These are phyloP conservation scores for Riparia riparia DNA, from an alignment of 2,113 vertebrate species.

Conservation along the genomic window DNA sequence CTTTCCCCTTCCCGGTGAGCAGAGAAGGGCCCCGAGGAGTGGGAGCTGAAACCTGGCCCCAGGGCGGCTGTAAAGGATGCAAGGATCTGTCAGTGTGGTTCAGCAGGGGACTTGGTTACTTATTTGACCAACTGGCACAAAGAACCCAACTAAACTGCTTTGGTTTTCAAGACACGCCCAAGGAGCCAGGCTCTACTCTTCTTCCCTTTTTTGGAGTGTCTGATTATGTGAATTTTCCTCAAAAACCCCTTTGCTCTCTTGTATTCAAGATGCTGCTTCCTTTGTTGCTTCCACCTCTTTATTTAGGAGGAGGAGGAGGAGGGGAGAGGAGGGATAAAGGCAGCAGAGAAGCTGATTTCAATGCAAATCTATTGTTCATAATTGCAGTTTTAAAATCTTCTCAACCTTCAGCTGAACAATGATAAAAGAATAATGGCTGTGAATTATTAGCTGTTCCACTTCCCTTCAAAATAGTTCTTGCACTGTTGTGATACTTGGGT, in stretches of 20 bases:
- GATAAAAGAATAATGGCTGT: constrained; percentile 61
- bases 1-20: neutral
- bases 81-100: rapidly evolving
- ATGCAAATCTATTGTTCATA: constrained; percentile 58
- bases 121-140: too few relatives aligned
- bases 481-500: constrained; percentile 49
- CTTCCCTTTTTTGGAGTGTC: neutral
- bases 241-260: neutral
- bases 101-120: rapidly evolving
- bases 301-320: constrained; percentile 29
- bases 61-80: rapidly evolving
- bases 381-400: constrained; percentile 68
- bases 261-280: neutral
- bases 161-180: neutral
- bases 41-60: neutral
- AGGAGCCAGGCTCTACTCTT: neutral
- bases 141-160: neutral
- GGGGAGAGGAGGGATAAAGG: neutral
- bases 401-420: constrained; percentile 60
- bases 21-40: neutral
- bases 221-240: neutral
- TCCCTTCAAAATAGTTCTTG: constrained; percentile 44
- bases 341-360: constrained; percentile 39
- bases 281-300: neutral
- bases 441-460: constrained; percentile 58